Percentiles rank a stretch among this genome's conserved stretches.
Evolutionary conservation across 2,113 vertebrate genomes (phyloP).

Genomic region (Cololabis saira): DNA sequence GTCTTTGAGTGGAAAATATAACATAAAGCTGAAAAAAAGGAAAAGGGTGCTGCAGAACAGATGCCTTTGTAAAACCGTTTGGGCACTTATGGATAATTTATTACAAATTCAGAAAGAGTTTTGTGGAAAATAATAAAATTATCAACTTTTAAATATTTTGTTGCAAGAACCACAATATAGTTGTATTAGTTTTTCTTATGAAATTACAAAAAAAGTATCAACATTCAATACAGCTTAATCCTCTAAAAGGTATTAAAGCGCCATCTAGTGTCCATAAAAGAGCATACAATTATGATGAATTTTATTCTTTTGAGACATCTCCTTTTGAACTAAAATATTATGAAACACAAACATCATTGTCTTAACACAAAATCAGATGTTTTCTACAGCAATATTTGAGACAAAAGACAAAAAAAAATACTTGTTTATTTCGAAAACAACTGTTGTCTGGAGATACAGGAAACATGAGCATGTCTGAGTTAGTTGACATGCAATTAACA

Average conservation of each 20-base stretch:
- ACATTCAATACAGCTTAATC: neutral
- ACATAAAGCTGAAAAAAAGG: neutral
- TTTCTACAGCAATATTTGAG: too few relatives aligned
- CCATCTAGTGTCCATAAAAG: slow-evolving; percentile 59
- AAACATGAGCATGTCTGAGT: too few relatives aligned
- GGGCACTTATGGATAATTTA: too few relatives aligned
- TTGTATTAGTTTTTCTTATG: neutral
- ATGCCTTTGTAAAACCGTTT: too few relatives aligned
- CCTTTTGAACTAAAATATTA: neutral
- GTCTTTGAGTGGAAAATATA: neutral
- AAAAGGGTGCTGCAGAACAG: too few relatives aligned
- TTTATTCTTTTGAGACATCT: neutral
- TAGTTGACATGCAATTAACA: neutral
- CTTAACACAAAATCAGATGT: neutral
- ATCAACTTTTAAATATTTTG: too few relatives aligned
- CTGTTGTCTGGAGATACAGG: neutral
- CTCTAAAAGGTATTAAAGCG: slow-evolving; percentile 27
- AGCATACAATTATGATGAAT: neutral
- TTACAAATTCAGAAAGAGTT: too few relatives aligned
- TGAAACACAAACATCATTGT: neutral
- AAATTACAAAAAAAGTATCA: neutral
- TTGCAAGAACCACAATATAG: neutral
- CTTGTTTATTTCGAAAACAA: neutral
- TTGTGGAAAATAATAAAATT: too few relatives aligned
- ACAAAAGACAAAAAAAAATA: neutral